These are phyloP conservation scores for Vulpes lagopus DNA, from an alignment of 2,113 vertebrate species.

Conservation along the genomic window DNA sequence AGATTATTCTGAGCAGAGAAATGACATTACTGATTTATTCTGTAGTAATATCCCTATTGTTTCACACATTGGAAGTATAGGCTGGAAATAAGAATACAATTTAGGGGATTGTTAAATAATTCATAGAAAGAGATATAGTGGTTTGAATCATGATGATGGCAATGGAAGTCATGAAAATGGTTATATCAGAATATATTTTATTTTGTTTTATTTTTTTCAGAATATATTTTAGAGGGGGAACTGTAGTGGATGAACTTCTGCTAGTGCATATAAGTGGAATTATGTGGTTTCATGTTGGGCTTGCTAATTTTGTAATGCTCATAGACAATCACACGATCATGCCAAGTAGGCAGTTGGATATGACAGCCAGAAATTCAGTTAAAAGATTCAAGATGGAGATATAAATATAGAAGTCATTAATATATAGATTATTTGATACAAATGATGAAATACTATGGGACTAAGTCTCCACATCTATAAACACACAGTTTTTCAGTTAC, in stretches of 20 bases:
- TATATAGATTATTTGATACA: not conserved
- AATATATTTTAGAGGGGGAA: not conserved
- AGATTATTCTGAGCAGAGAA: not conserved
- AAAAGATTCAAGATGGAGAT: not conserved
- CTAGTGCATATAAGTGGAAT: not conserved
- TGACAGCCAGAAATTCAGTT: not conserved
- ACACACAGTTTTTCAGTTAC: not conserved
- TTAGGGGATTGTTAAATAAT: not conserved
- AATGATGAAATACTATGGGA: not conserved
- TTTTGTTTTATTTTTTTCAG: not conserved
- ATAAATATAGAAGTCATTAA: not conserved
- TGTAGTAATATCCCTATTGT: not conserved
- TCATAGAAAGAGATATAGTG: not conserved
- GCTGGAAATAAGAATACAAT: not conserved
- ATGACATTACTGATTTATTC: not conserved
- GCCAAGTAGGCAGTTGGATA: not conserved
- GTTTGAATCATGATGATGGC: not conserved
- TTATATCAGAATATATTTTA: not conserved
- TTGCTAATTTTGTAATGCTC: not conserved
- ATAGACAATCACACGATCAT: not conserved
- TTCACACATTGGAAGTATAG: not conserved
- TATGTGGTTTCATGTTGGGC: not conserved
- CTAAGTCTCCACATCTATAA: not conserved
- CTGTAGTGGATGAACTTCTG: not conserved
- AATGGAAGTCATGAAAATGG: not conserved